A percentile compares a stretch with the other conserved stretches of the same genome.
Evolutionary conservation across 1,140 invertebrate genomes (phyloP).

Genomic region (Ephestia elutella): DNA sequence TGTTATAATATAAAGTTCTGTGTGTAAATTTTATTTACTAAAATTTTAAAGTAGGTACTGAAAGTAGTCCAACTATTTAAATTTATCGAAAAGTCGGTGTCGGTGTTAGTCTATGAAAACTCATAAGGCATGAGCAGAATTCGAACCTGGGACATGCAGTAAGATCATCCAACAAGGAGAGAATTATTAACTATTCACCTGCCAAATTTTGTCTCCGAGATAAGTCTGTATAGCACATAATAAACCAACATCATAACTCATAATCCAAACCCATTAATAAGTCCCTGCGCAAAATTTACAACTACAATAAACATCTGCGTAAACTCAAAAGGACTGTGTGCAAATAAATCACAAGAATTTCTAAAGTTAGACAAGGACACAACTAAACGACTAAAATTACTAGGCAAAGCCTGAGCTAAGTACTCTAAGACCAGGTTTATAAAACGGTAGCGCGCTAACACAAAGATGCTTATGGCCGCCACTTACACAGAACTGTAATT

Average conservation of each 20-base stretch:
- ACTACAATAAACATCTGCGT: constrained; percentile 3
- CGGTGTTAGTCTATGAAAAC: too few relatives aligned
- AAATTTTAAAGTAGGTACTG: too few relatives aligned
- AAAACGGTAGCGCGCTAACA: background rate
- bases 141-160: too few relatives aligned
- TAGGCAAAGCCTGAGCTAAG: background rate
- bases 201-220: too few relatives aligned
- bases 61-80: too few relatives aligned
- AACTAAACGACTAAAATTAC: constrained; percentile 1
- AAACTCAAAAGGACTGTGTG: background rate
- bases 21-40: too few relatives aligned
- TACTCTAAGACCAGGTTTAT: background rate
- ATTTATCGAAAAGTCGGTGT: too few relatives aligned
- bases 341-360: background rate
- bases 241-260: background rate
- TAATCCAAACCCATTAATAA: constrained; percentile 4
- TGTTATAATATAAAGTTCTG: too few relatives aligned
- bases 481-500: constrained; percentile 1
- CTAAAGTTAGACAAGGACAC: constrained; percentile 2
- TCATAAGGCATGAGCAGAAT: too few relatives aligned
- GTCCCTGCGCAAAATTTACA: background rate
- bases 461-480: constrained; percentile 1
- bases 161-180: too few relatives aligned
- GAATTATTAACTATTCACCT: too few relatives aligned
- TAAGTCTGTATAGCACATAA: background rate